Conservation (phyloP, 2,797 vertebrate genomes). For the Syndactyla subalaris region DNA sequence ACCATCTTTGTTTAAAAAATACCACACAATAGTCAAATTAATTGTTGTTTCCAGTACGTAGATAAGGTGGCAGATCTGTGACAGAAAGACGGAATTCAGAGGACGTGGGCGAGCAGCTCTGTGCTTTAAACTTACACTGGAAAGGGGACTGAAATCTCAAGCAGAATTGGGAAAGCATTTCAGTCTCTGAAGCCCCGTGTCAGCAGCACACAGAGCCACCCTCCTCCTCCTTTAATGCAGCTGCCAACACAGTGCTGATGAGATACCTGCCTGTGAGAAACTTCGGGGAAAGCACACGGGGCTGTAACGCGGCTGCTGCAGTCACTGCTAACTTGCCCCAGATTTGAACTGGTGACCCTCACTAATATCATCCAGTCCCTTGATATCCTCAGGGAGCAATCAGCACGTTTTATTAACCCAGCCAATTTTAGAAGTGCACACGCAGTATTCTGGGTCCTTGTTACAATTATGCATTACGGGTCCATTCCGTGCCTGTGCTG, state of each 20-base stretch:
- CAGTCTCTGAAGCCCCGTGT: background rate
- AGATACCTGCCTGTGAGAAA: background rate
- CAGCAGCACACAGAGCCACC: background rate
- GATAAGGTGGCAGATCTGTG: background rate
- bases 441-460: conserved; percentile 17
- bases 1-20: background rate
- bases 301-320: background rate
- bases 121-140: background rate
- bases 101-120: background rate
- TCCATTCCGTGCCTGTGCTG: background rate
- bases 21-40: background rate
- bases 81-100: background rate
- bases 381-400: conserved; percentile 59
- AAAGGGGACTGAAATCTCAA: background rate
- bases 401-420: conserved; percentile 57
- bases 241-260: background rate
- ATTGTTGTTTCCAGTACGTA: background rate
- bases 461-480: background rate
- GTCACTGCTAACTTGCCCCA: conserved; percentile 18
- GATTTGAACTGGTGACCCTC: conserved; percentile 53
- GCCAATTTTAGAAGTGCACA: conserved; percentile 57
- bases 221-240: background rate
- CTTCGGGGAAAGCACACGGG: fast-evolving
- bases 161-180: background rate
- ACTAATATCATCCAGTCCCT: conserved; percentile 46